Evolutionary conservation across 1,140 invertebrate genomes (phyloP).

Genomic region (Aphelenchoides besseyi): DNA sequence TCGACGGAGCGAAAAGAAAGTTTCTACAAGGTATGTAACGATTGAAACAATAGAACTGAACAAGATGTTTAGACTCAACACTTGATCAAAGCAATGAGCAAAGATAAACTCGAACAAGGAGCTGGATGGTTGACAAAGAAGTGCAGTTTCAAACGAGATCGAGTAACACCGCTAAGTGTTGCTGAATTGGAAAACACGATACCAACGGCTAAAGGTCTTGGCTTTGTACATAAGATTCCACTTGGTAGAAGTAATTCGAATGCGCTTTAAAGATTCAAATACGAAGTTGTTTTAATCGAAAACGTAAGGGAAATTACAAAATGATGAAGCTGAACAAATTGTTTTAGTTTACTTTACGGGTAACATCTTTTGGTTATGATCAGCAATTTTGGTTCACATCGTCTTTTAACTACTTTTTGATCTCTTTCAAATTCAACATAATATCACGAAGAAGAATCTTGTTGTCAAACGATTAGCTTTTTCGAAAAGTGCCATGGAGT

Average conservation of each 20-base stretch:
- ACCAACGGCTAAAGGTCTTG: constrained; percentile 28
- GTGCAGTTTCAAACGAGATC: constrained; percentile 12
- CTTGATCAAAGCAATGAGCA: constrained; percentile 37
- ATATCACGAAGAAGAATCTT: no score
- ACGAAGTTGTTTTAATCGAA: no score
- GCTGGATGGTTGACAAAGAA: constrained; percentile 24
- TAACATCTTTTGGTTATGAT: no score
- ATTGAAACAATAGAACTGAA: no score
- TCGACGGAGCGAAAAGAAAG: constrained; percentile 55
- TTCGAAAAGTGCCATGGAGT: no score
- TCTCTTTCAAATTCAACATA: no score
- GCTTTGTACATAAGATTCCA: constrained; percentile 53
- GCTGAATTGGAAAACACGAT: constrained; percentile 39
- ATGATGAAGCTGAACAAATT: no score
- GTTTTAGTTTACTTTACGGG: no score
- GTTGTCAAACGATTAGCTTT: no score
- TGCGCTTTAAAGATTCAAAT: constrained; percentile 44
- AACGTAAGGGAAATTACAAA: no score
- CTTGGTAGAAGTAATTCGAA: constrained; percentile 48
- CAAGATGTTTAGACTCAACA: constrained; percentile 45
- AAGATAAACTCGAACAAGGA: constrained; percentile 21
- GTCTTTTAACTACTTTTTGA: no score
- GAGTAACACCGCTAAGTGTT: constrained; percentile 21
- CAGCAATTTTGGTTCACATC: no score
- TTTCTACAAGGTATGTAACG: constrained; percentile 45